Percentiles rank a stretch among this genome's conserved stretches.
phyloP scores from a whole-genome alignment of 2,888 invertebrate species.

The Cephus nigrinus region DNA sequence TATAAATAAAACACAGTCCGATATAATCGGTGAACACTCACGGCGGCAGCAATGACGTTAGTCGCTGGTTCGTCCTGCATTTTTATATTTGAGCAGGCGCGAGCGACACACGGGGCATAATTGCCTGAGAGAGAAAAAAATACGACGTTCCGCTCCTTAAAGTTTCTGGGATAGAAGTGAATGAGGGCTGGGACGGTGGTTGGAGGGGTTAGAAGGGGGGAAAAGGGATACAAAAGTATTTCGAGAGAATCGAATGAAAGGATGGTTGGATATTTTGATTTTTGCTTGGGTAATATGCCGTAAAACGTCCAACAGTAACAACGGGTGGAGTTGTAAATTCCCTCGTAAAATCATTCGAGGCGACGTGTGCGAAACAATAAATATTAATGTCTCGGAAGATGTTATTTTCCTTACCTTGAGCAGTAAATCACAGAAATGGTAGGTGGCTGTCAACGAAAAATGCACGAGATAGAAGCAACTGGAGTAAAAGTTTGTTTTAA shows the following conservation, averaged over 20 bases:
- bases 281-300: slow-evolving; percentile 27
- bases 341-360: slow-evolving; percentile 56
- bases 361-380: slow-evolving; percentile 59
- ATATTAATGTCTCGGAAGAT: slow-evolving; percentile 61
- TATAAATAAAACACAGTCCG: slow-evolving; percentile 6
- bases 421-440: slow-evolving; percentile 60
- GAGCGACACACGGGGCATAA: background rate
- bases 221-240: background rate
- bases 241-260: background rate
- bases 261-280: background rate
- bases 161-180: background rate
- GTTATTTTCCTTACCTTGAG: slow-evolving; percentile 45
- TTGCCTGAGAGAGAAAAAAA: background rate
- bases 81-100: background rate
- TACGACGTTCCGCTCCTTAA: background rate
- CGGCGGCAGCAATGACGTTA: background rate
- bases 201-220: background rate
- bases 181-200: background rate
- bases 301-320: slow-evolving; percentile 47
- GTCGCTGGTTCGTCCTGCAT: background rate
- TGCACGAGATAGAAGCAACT: slow-evolving; percentile 58
- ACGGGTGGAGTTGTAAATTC: slow-evolving; percentile 55
- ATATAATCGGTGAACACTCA: background rate
- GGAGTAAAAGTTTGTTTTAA: slow-evolving; percentile 59
- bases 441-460: slow-evolving; percentile 64